Evolutionary conservation across 2,888 invertebrate genomes (phyloP).

Genomic region (Allygus modestus): DNA sequence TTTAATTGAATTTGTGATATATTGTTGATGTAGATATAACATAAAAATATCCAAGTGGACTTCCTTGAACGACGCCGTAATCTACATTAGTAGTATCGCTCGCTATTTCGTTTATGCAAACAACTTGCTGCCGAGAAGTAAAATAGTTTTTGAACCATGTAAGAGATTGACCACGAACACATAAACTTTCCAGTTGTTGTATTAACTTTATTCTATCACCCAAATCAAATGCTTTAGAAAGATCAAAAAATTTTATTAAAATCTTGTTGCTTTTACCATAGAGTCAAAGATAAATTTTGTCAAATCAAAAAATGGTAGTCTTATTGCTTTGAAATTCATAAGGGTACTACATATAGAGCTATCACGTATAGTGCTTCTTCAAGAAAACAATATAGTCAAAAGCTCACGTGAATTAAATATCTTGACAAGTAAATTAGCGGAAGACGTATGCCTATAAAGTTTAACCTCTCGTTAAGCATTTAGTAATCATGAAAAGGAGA

Average conservation of each 20-base stretch:
- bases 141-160: conserved; percentile 51
- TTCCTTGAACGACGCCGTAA: conserved; percentile 54
- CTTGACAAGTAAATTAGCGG: too few species aligned
- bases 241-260: conserved; percentile 32
- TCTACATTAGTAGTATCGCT: neutral
- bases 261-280: neutral
- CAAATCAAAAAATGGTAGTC: neutral
- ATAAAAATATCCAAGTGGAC: conserved; percentile 59
- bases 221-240: conserved; percentile 29
- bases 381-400: too few species aligned
- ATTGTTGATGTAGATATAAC: conserved; percentile 56
- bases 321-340: too few species aligned
- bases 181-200: neutral
- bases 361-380: too few species aligned
- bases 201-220: conserved; percentile 2
- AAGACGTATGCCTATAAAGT: too few species aligned
- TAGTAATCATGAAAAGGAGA: too few species aligned
- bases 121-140: neutral
- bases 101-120: neutral
- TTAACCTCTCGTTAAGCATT: too few species aligned
- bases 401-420: too few species aligned
- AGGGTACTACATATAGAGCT: too few species aligned
- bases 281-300: conserved; percentile 8
- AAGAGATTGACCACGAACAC: neutral
- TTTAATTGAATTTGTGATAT: conserved; percentile 12